phyloP scores from a whole-genome alignment of 2,113 vertebrate genomes.

The Pimephales promelas region DNA sequence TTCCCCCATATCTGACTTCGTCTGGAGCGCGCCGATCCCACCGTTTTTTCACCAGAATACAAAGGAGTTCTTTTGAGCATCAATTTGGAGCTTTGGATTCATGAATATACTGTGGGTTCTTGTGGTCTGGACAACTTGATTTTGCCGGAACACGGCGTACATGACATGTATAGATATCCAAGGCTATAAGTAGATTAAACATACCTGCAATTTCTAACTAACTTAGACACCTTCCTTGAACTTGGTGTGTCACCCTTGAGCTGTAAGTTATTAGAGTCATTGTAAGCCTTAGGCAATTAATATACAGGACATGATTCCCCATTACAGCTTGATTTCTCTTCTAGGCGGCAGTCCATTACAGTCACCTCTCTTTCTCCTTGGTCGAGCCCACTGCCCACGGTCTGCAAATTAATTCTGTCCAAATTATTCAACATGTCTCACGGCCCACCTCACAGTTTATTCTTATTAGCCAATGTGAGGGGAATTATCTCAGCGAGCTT shows the following conservation, averaged over 20 bases:
- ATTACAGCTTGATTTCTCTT: constrained; percentile 52
- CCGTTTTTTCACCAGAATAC: not conserved
- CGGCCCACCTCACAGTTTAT: constrained; percentile 63
- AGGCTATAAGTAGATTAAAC: not conserved
- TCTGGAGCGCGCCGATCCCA: not conserved
- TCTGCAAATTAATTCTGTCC: constrained; percentile 64
- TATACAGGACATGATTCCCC: constrained; percentile 59
- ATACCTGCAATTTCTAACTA: not conserved
- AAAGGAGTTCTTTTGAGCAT: constrained; percentile 21
- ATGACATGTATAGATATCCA: not conserved
- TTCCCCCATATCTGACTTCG: not conserved
- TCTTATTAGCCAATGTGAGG: constrained; percentile 69
- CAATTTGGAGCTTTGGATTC: constrained; percentile 9
- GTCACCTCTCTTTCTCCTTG: constrained; percentile 58
- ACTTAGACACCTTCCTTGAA: not conserved
- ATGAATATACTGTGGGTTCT: not conserved
- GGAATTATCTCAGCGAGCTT: constrained; percentile 59
- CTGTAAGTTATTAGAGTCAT: constrained; percentile 53
- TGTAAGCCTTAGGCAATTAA: constrained; percentile 53
- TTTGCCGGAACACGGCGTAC: not conserved
- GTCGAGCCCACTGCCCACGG: constrained; percentile 60
- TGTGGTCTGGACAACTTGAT: constrained; percentile 4
- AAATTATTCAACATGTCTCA: constrained; percentile 65
- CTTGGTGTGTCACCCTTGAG: constrained; percentile 47
- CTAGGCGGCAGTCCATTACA: constrained; percentile 46